These are phyloP conservation scores for Potorous gilbertii DNA, from an alignment of 2,797 vertebrate genomes.

Conservation along the genomic window DNA sequence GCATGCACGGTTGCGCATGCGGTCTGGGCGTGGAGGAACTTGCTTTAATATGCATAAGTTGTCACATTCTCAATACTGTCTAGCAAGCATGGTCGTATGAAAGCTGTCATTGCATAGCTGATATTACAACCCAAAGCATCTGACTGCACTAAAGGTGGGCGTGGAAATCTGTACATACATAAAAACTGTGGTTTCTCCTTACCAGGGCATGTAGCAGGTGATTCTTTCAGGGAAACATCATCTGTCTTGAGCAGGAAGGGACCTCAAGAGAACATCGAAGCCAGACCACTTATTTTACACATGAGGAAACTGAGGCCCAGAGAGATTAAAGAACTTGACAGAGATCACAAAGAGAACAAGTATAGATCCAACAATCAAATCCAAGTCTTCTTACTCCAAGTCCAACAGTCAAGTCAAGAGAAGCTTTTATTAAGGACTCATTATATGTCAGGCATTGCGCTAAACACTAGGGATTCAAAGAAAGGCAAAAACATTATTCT, in stretches of 20 bases:
- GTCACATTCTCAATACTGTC: neutral
- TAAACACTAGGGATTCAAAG: neutral
- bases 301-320: neutral
- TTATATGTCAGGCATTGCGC: neutral
- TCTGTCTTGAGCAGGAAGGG: neutral
- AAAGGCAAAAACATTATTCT: neutral
- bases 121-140: constrained; percentile 1
- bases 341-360: neutral
- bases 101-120: constrained; percentile 19
- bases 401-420: neutral
- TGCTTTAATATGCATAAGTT: constrained; percentile 3
- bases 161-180: neutral
- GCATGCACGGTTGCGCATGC: neutral
- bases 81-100: neutral
- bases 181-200: neutral
- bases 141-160: constrained; percentile 9
- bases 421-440: neutral
- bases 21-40: neutral
- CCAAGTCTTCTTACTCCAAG: neutral
- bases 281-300: neutral
- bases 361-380: neutral
- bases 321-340: neutral
- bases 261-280: neutral
- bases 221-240: neutral
- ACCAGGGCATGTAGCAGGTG: neutral